phyloP scores from a whole-genome alignment of 2,888 invertebrate species.

The Serripes groenlandicus region DNA sequence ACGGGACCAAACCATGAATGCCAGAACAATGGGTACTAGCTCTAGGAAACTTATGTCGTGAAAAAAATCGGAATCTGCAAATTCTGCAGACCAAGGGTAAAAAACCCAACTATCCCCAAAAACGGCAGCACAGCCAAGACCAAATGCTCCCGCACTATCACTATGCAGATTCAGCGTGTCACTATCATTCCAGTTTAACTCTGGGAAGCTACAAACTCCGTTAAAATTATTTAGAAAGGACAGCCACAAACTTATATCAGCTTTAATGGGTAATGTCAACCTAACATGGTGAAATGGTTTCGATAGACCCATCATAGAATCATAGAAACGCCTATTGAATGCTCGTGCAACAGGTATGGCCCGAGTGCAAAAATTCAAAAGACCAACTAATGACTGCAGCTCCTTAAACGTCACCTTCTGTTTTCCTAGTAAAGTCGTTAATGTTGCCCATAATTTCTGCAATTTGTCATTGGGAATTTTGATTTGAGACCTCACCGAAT shows the following conservation, averaged over 20 bases:
- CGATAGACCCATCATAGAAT: conserved; percentile 4
- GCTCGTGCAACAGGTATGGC: conserved; percentile 21
- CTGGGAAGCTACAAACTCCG: not conserved
- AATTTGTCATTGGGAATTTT: not conserved
- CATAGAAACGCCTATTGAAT: conserved; percentile 24
- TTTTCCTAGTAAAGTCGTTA: not conserved
- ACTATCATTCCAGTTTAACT: not conserved
- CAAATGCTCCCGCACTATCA: too few relatives aligned
- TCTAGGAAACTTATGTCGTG: conserved; percentile 9
- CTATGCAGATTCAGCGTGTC: not conserved
- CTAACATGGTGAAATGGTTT: conserved; percentile 17
- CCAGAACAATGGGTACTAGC: not conserved
- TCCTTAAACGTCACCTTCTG: conserved; percentile 15
- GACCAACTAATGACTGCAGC: conserved; percentile 16
- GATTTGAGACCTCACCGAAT: conserved; percentile 7
- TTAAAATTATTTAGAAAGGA: not conserved
- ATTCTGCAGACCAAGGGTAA: too few relatives aligned
- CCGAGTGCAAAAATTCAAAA: conserved; percentile 10
- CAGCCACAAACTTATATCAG: not conserved
- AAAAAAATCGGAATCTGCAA: too few relatives aligned
- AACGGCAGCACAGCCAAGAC: too few relatives aligned
- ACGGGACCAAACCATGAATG: not conserved
- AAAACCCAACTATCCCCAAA: too few relatives aligned
- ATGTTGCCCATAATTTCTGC: not conserved
- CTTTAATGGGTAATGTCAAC: not conserved